Evolutionary conservation across 2,113 vertebrate species (phyloP).

Genomic region (Agapornis roseicollis): DNA sequence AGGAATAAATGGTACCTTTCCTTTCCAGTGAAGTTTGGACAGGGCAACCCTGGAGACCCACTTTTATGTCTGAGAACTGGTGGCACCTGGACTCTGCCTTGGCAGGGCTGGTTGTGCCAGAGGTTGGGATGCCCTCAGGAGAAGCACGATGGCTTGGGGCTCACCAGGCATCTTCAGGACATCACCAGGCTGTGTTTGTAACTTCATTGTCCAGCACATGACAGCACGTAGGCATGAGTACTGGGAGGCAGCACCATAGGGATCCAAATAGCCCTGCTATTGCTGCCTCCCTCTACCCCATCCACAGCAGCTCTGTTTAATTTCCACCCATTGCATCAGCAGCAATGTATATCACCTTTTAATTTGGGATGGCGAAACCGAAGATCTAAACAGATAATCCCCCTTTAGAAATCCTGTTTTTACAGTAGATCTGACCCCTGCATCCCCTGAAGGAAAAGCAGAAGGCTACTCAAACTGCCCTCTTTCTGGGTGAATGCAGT

Average conservation of each 20-base stretch:
- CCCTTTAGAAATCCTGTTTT: background rate
- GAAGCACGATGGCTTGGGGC: background rate
- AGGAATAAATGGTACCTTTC: background rate
- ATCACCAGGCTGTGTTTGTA: background rate
- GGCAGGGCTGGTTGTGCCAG: background rate
- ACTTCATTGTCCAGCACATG: background rate
- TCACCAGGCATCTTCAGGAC: background rate
- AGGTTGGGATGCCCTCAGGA: background rate
- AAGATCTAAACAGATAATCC: background rate
- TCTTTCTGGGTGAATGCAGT: background rate
- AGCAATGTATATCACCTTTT: background rate
- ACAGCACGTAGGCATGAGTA: background rate
- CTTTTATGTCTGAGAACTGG: background rate
- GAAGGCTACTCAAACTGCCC: background rate
- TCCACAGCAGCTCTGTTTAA: background rate
- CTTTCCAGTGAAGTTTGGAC: rapidly evolving
- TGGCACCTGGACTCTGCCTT: background rate
- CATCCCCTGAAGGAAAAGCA: background rate
- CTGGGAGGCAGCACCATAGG: background rate
- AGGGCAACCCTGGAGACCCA: background rate
- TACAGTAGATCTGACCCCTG: background rate
- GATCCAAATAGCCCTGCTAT: background rate
- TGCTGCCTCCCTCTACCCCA: background rate
- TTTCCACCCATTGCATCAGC: background rate
- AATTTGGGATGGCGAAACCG: background rate